A percentile compares a stretch with the other conserved stretches of the same genome.
These are phyloP conservation scores for Polypterus senegalus DNA, from an alignment of 2,113 vertebrate genomes.

Conservation along the genomic window DNA sequence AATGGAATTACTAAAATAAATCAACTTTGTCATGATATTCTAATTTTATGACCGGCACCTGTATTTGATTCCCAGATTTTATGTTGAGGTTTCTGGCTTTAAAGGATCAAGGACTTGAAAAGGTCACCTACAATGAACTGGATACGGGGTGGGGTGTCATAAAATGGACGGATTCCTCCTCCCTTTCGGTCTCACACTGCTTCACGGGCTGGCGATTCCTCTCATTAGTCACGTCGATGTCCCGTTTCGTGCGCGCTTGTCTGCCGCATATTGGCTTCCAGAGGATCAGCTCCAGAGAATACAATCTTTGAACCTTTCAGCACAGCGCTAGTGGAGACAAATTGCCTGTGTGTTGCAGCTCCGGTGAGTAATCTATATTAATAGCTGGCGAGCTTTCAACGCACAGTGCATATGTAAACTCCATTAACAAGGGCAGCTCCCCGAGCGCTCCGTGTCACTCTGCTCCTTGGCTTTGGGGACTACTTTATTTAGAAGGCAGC, in stretches of 20 bases:
- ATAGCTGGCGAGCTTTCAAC: conserved; percentile 47
- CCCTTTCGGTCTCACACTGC: too few relatives aligned
- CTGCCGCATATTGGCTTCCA: conserved; percentile 18
- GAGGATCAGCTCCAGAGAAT: conserved; percentile 38
- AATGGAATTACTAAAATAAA: too few relatives aligned
- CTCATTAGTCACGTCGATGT: conserved; percentile 16
- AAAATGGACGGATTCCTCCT: too few relatives aligned
- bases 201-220: not conserved
- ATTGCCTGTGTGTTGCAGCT: conserved; percentile 47
- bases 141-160: too few relatives aligned
- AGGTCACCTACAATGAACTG: too few relatives aligned
- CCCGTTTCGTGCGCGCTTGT: conserved; percentile 19
- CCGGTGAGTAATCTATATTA: conserved; percentile 57
- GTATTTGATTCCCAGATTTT: too few relatives aligned
- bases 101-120: too few relatives aligned
- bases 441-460: conserved; percentile 4
- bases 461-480: not conserved
- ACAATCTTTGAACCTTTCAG: conserved; percentile 51
- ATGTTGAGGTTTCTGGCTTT: too few relatives aligned
- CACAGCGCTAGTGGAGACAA: conserved; percentile 56
- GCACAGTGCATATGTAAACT: conserved; percentile 49
- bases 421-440: conserved; percentile 54
- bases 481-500: conserved; percentile 23
- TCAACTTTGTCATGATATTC: too few relatives aligned
- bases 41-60: too few relatives aligned